Evolutionary conservation across 2,797 vertebrate species (phyloP), one percentile per base, ranked within the genome.

Genomic region (Chaetodon trifasciatus): DNA sequence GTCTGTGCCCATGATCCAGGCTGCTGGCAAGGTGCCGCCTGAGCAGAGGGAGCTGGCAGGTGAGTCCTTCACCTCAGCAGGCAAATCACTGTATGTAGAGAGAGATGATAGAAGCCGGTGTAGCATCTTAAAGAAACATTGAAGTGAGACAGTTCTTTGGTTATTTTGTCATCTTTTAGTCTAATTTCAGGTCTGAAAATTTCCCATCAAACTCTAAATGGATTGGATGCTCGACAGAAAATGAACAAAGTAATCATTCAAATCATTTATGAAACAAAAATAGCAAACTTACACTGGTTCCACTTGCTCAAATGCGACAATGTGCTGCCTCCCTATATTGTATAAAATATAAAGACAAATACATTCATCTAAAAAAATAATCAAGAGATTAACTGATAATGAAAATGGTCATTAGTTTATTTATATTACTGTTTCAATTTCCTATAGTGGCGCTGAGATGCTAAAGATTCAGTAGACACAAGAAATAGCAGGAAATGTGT

Each of bases 1-100:
- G 82, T 99, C 98, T 0, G 97, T 99, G 58, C 98, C 98, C 58
- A 99, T 99, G 98, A 99, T 99, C 87, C 96, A 97, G 90, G 98
- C 98, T 0, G 97, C 98, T 0, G 97, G 98, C 21, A 97, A 97
- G 93, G 97, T 99, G 81, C 96, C 96, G 21, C 97, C 97, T 0
- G 97, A 97, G 82, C 98, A 99, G 94, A 95, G 98, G 74, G 98
- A 99, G 90, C 89, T 99, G 83, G 98, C 98, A 95, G 98, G 98
- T 99, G 92, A 17, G 76, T 53, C 8, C 1, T 8, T 69, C 19
- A 1, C 6, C 19, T 58, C 13, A 12, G 15, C 8, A 3, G 10
- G 4, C 12, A 15, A 21, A 44, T 44, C 8, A 35, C 3, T 67
- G 13, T 35, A 4, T 15, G 21, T 4, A 2, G 12, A 47, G 9